Conservation (phyloP, 2,888 invertebrate species). For the Epinotia nisella region DNA sequence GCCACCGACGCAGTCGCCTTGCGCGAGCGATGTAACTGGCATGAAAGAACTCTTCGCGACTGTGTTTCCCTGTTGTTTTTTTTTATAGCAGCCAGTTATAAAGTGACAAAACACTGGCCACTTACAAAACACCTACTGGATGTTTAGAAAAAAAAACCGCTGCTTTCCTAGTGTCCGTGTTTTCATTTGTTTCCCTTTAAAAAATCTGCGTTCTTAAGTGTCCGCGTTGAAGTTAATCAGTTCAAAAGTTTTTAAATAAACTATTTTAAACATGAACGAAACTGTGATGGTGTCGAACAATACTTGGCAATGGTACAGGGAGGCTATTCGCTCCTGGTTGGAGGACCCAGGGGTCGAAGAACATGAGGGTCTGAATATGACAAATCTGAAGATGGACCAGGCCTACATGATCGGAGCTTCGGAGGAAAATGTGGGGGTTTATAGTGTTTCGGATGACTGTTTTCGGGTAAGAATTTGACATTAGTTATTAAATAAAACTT, state of each 20-base stretch:
- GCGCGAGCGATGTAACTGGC: not conserved
- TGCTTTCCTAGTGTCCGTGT: not conserved
- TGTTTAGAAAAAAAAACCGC: not conserved
- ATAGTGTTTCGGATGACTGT: slow-evolving; percentile 89
- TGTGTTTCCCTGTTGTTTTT: not conserved
- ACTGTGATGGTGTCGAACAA: slow-evolving; percentile 60
- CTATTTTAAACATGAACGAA: slow-evolving; percentile 63
- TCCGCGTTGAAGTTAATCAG: not conserved
- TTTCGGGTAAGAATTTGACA: slow-evolving; percentile 83
- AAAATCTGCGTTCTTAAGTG: not conserved
- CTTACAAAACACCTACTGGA: not conserved
- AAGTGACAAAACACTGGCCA: slow-evolving; percentile 3
- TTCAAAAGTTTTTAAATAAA: slow-evolving; percentile 1
- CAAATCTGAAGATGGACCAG: slow-evolving; percentile 86
- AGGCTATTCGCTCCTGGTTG: slow-evolving; percentile 81
- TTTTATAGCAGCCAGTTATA: slow-evolving; percentile 5
- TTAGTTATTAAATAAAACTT: too few species aligned
- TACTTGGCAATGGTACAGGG: slow-evolving; percentile 76
- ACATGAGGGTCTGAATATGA: slow-evolving; percentile 84
- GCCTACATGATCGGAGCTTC: slow-evolving; percentile 84
- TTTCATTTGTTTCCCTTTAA: not conserved
- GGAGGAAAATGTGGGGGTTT: slow-evolving; percentile 81
- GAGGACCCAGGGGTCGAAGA: slow-evolving; percentile 83
- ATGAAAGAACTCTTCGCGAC: not conserved
- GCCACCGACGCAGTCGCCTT: slow-evolving; percentile 24